Base-by-base conservation (phyloP, 2,797 vertebrate genomes). In the Sciaenops ocellatus region DNA sequence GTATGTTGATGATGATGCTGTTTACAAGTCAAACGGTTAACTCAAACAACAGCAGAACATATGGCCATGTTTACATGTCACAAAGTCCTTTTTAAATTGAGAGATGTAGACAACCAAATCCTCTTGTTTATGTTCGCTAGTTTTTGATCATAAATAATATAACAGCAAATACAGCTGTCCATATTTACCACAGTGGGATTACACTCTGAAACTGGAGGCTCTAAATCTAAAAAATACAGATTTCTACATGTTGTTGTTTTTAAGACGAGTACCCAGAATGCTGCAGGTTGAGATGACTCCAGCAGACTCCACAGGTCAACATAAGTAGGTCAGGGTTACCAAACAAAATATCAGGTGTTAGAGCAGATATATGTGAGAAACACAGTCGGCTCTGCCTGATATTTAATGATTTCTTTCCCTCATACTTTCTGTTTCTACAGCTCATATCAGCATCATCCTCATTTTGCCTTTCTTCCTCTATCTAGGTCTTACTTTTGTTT, bases 401-500 rank as follows among this genome's bases (percentile, higher is more conserved):
- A 71, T 83, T 70, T 72, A 59, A 85, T 56, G 55, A 59, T 65
- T 71, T 64, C 8, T 71, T 16, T 65, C 47, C 30, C 55, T 30
- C 41, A 69, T 48, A n/a, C 20, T 12, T 26, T 80, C n/a, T 63
- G 42, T 55, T 64, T 74, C 68, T 75, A 80, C 62, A 70, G 67
- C 38, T 63, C 54, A 44, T 34, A 69, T 51, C 4, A 51, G 16
- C 50, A 64, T 68, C 59, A 60, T 60, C 66, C 54, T 78, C 22
- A 17, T 76, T 76, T 64, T 46, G 15, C 46, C 34, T 71, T 54
- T 42, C n/a, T 44, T 5, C 46, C 54, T 86, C 78, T 78, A 46
- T 79, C 78, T 67, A 30, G 67, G 67, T 84, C 73, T 80, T 48
- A 4, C 52, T 78, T 74, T 50, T 5, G 55, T 73, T 76, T 63